Base-by-base conservation (phyloP, 23 tunicate species). In the Styela plicata region DNA sequence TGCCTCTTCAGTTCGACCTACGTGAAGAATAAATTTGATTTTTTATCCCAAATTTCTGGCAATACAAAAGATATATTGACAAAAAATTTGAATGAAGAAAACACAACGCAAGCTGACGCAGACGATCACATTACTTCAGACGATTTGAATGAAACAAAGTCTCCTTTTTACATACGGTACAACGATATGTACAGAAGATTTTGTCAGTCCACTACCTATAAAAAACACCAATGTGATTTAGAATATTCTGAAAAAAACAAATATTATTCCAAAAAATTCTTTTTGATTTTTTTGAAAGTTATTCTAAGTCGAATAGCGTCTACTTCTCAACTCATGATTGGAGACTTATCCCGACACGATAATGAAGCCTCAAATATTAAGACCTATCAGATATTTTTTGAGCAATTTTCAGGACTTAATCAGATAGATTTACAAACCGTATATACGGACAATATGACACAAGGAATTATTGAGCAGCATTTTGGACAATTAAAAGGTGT, bases 341-440 rank as follows among this genome's bases (percentile, higher is more conserved):
- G 86, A 27, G 86, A 83, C 52, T 73, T 83, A 36, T 83, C 86
- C 79, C 86, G 86, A 17, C 86, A 83, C 71, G 62, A 16, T 7
- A 63, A 64, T 1, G 36, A n/a, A 44, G 63, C 37, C 0, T 28
- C 24, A 0, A 5, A 17, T 79, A 33, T 10, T 18, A 20, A 79
- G 0, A 0, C 36, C 0, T 31, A 62, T 30, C 33, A 0, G 13
- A 44, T 5, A 44, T 44, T 44, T 13, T 44, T 13, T 7, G 57
- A 44, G 13, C 57, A 44, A 44, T 44, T 44, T 44, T 44, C 57
- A 33, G 32, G 26, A 0, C 27, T 81, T 0, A 22, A 22, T 7
- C 62, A 69, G 16, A 0, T 3, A 16, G 32, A 44, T 19, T 71
- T 33, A 20, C 67, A 83, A 35, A 71, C 34, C 20, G 34, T 83